Conservation (phyloP, 2,797 vertebrate genomes). For the Delichon dasypus region DNA sequence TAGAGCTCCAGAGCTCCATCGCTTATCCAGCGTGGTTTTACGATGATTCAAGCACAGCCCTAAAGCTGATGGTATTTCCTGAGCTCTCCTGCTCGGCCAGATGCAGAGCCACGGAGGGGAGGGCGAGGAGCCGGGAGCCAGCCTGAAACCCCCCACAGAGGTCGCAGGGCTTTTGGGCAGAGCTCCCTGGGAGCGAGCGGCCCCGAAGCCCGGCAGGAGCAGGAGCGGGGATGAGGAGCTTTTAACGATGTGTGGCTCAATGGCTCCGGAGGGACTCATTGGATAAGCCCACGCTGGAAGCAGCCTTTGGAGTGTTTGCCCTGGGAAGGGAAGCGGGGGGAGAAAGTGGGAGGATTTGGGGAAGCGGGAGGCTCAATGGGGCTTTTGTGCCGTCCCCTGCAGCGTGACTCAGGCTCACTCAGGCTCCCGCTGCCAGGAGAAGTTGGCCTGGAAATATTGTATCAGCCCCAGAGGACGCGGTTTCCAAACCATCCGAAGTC, state of each 20-base stretch:
- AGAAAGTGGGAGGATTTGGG: slow-evolving; percentile 16
- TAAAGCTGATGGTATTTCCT: slow-evolving; percentile 68
- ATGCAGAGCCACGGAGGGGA: background rate
- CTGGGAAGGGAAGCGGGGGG: background rate
- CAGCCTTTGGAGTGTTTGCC: background rate
- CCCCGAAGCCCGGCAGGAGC: background rate
- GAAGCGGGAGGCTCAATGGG: slow-evolving; percentile 41
- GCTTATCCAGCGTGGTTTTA: slow-evolving; percentile 15
- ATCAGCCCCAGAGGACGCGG: slow-evolving; percentile 53
- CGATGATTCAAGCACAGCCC: slow-evolving; percentile 43
- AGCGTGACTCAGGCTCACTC: slow-evolving; percentile 48
- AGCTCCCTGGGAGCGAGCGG: background rate
- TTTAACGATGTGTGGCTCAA: background rate
- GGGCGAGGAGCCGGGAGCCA: background rate
- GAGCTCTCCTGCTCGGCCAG: slow-evolving; percentile 31
- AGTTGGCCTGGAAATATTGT: slow-evolving; percentile 62
- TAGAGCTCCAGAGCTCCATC: background rate
- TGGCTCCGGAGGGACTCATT: background rate
- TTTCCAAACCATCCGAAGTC: slow-evolving; percentile 20
- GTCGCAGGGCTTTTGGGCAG: background rate
- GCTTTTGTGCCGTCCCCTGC: slow-evolving; percentile 62
- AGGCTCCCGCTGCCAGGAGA: slow-evolving; percentile 23
- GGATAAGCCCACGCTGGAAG: background rate
- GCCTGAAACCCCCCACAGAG: background rate
- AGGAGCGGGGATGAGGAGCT: background rate